These are phyloP conservation scores for Phenganax subtilis DNA, from an alignment of 92 coral and sea anemone genomes.

Conservation along the genomic window DNA sequence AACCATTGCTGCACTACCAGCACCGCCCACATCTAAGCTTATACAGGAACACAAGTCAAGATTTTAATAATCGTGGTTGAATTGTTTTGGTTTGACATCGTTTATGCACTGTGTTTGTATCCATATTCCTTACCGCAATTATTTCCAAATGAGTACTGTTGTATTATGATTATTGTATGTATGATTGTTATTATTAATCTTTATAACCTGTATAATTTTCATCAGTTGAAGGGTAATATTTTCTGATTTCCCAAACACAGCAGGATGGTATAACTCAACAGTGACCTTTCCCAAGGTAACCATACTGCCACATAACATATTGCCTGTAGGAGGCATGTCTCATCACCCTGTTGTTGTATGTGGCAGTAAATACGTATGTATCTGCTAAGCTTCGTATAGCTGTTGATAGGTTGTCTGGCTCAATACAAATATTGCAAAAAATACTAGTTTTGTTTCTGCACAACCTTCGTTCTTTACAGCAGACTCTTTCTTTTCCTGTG, in stretches of 20 bases:
- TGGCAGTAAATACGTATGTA: slow-evolving; percentile 38
- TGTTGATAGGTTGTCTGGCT: slow-evolving; percentile 37
- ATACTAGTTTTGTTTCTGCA: background rate
- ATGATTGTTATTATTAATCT: background rate
- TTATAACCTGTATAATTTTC: slow-evolving; percentile 40
- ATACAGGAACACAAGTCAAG: slow-evolving; percentile 32
- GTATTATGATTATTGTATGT: background rate
- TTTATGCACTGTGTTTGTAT: too few relatives aligned
- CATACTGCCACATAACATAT: slow-evolving; percentile 39
- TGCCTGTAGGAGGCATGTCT: slow-evolving; percentile 41
- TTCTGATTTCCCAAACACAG: slow-evolving; percentile 28
- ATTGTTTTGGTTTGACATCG: too few relatives aligned
- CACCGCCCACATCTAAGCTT: slow-evolving; percentile 21
- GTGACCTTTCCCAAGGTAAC: slow-evolving; percentile 33
- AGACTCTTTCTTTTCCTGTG: slow-evolving; percentile 13
- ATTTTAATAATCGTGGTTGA: slow-evolving; percentile 4
- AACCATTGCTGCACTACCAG: slow-evolving; percentile 34
- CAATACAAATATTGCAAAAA: slow-evolving; percentile 28
- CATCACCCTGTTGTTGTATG: slow-evolving; percentile 27
- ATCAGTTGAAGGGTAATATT: slow-evolving; percentile 28
- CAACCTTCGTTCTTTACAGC: slow-evolving; percentile 25
- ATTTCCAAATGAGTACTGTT: background rate
- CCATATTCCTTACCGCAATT: background rate
- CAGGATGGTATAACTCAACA: slow-evolving; percentile 32
- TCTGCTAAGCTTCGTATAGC: slow-evolving; percentile 35